Evolutionary conservation across 2,888 invertebrate genomes (phyloP).

Genomic region (Lasioglossum calceatum): DNA sequence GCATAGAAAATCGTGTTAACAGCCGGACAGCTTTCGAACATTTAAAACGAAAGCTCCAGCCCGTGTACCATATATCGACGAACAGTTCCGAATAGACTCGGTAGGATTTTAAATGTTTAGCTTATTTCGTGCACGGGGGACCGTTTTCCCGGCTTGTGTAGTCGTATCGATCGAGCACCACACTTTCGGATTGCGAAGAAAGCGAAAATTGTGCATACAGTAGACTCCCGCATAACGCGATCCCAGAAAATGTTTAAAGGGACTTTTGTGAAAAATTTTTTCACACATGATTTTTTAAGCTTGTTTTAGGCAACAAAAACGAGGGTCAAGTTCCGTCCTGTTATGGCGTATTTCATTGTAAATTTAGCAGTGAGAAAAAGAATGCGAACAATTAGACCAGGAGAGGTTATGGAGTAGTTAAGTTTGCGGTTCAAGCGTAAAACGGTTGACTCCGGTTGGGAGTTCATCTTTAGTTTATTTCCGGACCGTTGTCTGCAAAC

Average conservation of each 20-base stretch:
- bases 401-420: background rate
- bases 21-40: background rate
- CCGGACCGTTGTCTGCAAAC: background rate
- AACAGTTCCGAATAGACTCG: background rate
- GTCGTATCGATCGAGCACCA: background rate
- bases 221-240: too few relatives aligned
- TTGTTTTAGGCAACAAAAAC: too few relatives aligned
- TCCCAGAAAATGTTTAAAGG: too few relatives aligned
- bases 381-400: background rate
- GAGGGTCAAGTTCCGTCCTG: too few relatives aligned
- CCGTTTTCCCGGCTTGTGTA: background rate
- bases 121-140: background rate
- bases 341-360: background rate
- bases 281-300: too few relatives aligned
- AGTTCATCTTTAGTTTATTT: conserved; percentile 3
- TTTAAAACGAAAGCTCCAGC: background rate
- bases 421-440: background rate
- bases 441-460: background rate
- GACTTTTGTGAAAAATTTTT: too few relatives aligned
- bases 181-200: background rate
- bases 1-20: background rate
- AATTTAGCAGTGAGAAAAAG: background rate
- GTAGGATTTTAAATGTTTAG: background rate
- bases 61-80: background rate
- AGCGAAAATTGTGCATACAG: background rate